Percentiles rank a stretch among this genome's conserved stretches.
Evolutionary conservation across 1,140 invertebrate genomes (phyloP).

Genomic region (Physella acuta): DNA sequence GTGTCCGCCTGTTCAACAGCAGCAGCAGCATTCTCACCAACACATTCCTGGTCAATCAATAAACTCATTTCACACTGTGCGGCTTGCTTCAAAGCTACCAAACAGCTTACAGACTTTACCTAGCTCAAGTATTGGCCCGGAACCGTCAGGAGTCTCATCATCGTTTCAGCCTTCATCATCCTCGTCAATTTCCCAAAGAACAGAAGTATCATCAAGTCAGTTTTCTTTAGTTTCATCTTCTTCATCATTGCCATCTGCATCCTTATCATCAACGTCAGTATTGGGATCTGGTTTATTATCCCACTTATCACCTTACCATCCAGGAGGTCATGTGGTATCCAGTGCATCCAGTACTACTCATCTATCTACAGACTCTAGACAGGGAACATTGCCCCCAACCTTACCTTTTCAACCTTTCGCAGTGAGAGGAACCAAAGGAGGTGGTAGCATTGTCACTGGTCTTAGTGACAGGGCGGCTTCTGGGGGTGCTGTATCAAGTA

Average conservation of each 20-base stretch:
- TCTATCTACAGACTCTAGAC: slow-evolving; percentile 2
- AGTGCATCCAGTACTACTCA: slow-evolving; percentile 16
- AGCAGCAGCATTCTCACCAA: slow-evolving; percentile 21
- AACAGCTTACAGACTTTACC: slow-evolving; percentile 11
- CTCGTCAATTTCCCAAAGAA: slow-evolving; percentile 3
- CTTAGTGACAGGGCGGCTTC: slow-evolving; percentile 23
- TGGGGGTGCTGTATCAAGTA: slow-evolving; percentile 1
- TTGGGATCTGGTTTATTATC: slow-evolving; percentile 11
- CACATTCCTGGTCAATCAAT: slow-evolving; percentile 17
- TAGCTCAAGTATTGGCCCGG: slow-evolving; percentile 14
- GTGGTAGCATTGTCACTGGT: slow-evolving; percentile 26
- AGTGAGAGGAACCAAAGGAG: slow-evolving; percentile 12
- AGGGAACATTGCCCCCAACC: slow-evolving; percentile 1
- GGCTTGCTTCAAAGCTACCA: slow-evolving; percentile 5
- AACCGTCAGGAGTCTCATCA: slow-evolving; percentile 20
- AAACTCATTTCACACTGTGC: slow-evolving; percentile 8
- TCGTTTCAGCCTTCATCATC: slow-evolving; percentile 17
- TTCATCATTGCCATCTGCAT: slow-evolving; percentile 16
- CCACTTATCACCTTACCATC: not conserved
- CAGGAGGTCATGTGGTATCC: not conserved
- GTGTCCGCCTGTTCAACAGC: slow-evolving; percentile 14
- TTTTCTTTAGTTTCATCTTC: slow-evolving; percentile 23
- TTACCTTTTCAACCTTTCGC: slow-evolving; percentile 4
- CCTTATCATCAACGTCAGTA: slow-evolving; percentile 19
- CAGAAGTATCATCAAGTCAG: slow-evolving; percentile 13